These are phyloP conservation scores for Neogobius melanostomus DNA, from an alignment of 2,113 vertebrate species.

Conservation along the genomic window DNA sequence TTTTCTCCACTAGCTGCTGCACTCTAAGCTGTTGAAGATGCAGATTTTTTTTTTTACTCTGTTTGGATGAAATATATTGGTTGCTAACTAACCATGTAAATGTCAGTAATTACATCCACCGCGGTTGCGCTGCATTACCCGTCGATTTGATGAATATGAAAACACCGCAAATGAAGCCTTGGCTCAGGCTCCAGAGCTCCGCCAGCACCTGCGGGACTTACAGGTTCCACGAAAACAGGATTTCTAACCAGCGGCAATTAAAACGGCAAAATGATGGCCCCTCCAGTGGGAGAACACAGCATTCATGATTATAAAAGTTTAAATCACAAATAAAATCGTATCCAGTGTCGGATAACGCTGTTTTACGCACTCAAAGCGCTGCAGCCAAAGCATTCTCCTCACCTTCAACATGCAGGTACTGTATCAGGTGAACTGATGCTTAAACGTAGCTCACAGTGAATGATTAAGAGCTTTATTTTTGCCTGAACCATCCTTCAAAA, in stretches of 20 bases:
- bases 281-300: slow-evolving; percentile 5
- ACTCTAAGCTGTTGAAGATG: neutral
- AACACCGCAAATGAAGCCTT: slow-evolving; percentile 16
- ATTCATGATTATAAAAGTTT: slow-evolving; percentile 7
- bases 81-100: neutral
- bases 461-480: too few relatives aligned
- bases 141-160: slow-evolving; percentile 24
- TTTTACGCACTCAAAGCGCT: neutral
- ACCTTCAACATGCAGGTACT: neutral
- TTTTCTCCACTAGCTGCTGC: neutral
- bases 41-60: neutral
- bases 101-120: slow-evolving; percentile 17
- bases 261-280: slow-evolving; percentile 9
- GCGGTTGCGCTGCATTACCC: slow-evolving; percentile 13
- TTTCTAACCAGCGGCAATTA: slow-evolving; percentile 15
- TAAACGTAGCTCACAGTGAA: too few relatives aligned
- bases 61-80: slow-evolving; percentile 23
- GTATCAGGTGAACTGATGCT: too few relatives aligned
- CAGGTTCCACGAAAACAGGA: slow-evolving; percentile 20
- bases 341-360: neutral
- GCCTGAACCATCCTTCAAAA: too few relatives aligned
- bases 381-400: neutral
- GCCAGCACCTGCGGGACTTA: slow-evolving; percentile 29
- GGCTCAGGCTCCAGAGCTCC: slow-evolving; percentile 3
- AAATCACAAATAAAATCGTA: slow-evolving; percentile 17